phyloP scores from a whole-genome alignment of 2,797 vertebrate species.

The Leuciscus waleckii region DNA sequence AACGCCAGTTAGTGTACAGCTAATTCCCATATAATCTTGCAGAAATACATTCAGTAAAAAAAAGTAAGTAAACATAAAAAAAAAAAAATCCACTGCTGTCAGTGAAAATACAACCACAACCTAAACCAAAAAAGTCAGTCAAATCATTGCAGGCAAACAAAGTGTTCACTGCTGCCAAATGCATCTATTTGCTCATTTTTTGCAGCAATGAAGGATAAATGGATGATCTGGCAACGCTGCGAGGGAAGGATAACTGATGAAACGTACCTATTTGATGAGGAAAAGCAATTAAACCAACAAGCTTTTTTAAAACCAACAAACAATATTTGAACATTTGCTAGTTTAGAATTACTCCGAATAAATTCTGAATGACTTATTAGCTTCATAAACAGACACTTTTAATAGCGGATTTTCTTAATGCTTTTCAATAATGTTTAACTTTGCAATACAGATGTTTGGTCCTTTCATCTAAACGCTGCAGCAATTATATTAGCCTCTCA shows the following conservation, averaged over 20 bases:
- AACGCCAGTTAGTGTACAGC: background rate
- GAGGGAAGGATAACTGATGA: background rate
- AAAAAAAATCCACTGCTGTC: background rate
- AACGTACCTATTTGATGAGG: background rate
- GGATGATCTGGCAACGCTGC: background rate
- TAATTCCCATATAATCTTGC: background rate
- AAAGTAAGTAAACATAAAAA: fast-evolving
- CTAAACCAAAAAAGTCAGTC: slow-evolving; percentile 10
- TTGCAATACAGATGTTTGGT: slow-evolving; percentile 17
- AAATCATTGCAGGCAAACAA: slow-evolving; percentile 1
- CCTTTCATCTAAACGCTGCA: background rate
- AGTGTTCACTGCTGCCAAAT: background rate
- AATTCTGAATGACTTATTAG: background rate
- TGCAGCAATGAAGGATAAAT: background rate
- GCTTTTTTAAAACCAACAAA: no score
- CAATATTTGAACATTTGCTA: background rate
- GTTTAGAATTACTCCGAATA: background rate
- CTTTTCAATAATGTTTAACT: background rate
- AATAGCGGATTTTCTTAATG: background rate
- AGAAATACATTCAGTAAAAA: background rate
- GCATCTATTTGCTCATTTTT: background rate
- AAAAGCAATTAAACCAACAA: slow-evolving; percentile 14
- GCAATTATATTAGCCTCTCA: slow-evolving; percentile 21
- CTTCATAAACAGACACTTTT: background rate
- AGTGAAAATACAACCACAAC: background rate